phyloP scores from a whole-genome alignment of 2,113 vertebrate species.

The Calyptomena viridis region DNA sequence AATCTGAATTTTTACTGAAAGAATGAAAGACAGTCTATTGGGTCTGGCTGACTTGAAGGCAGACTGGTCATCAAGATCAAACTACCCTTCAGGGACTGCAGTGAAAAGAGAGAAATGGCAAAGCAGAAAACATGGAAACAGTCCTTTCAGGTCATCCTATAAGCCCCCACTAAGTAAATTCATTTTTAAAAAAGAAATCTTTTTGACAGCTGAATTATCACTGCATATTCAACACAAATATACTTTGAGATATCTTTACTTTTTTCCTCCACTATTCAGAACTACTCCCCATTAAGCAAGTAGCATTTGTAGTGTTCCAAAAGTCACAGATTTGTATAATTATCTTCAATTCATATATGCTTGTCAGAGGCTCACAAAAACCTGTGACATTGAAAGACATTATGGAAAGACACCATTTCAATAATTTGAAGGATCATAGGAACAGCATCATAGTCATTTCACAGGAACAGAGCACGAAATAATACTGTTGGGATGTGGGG shows the following conservation, averaged over 20 bases:
- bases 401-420: neutral
- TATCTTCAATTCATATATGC: neutral
- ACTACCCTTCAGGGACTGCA: neutral
- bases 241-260: neutral
- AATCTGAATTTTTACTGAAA: neutral
- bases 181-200: neutral
- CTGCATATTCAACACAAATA: neutral
- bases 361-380: neutral
- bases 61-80: neutral
- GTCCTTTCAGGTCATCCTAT: neutral
- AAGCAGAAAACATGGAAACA: neutral
- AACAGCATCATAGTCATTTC: constrained; percentile 1
- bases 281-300: neutral
- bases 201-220: neutral
- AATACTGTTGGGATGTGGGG: neutral
- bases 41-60: neutral
- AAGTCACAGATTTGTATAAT: neutral
- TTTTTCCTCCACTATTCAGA: neutral
- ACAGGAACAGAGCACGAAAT: constrained; percentile 16
- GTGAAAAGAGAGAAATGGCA: neutral
- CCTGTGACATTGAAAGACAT: neutral
- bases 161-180: neutral
- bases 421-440: neutral
- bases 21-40: neutral
- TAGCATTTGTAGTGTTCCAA: neutral